Evolutionary conservation across 2,888 invertebrate genomes (phyloP).

Genomic region (Ophion ventricosus): DNA sequence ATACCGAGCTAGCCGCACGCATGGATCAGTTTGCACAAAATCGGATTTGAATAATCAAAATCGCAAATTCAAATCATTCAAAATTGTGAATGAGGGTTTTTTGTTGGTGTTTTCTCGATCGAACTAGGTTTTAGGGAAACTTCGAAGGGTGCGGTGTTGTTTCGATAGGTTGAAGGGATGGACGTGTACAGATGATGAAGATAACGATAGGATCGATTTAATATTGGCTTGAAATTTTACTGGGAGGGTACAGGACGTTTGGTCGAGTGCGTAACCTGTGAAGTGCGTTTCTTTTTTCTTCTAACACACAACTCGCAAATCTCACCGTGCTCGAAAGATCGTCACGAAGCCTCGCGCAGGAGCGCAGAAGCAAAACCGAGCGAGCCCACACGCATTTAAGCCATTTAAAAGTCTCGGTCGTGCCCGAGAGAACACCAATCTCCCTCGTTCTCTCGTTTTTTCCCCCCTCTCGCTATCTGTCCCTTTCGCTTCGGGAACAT

Average conservation of each 20-base stretch:
- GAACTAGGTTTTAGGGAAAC: not conserved
- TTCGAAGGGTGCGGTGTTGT: too few species aligned
- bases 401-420: slow-evolving; percentile 31
- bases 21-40: not conserved
- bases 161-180: not conserved
- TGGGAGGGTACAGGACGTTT: not conserved
- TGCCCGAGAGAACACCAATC: slow-evolving; percentile 30
- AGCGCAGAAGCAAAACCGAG: slow-evolving; percentile 40
- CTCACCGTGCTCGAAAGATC: slow-evolving; percentile 33
- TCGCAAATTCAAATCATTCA: too few species aligned
- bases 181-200: not conserved
- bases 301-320: not conserved
- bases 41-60: too few species aligned
- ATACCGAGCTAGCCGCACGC: not conserved
- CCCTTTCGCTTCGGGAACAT: slow-evolving; percentile 47
- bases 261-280: slow-evolving; percentile 56
- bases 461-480: slow-evolving; percentile 46
- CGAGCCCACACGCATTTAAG: slow-evolving; percentile 43
- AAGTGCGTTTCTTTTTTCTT: not conserved
- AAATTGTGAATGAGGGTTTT: not conserved
- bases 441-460: slow-evolving; percentile 33
- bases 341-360: slow-evolving; percentile 42
- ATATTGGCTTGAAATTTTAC: not conserved
- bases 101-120: not conserved
- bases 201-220: not conserved